These are phyloP conservation scores for Turritopsis rubra DNA, from an alignment of 30 jellyfish, hydroid and myxozoan species.

Conservation along the genomic window DNA sequence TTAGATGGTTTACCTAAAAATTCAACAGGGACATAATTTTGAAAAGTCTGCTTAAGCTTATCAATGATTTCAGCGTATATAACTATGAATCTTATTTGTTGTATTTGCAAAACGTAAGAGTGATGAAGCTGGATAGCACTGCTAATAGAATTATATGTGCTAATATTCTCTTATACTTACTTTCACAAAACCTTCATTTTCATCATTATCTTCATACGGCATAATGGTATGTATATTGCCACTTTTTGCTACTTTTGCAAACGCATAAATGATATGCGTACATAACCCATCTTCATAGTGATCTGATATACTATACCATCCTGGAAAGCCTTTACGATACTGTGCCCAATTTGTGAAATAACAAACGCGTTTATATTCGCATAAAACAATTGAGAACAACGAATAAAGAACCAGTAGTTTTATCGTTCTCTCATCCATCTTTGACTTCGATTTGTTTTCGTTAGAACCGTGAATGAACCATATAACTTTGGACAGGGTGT, in stretches of 20 bases:
- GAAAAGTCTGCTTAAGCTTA: no score
- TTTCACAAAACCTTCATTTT: background rate
- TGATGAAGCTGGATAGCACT: no score
- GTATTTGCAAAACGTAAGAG: no score
- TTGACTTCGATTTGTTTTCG: background rate
- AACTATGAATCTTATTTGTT: no score
- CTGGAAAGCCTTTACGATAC: slow-evolving; percentile 10
- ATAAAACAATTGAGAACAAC: background rate
- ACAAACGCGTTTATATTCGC: slow-evolving; percentile 20
- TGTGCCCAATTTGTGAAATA: slow-evolving; percentile 28
- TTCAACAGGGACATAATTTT: no score
- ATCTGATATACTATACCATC: background rate
- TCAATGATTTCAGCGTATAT: no score
- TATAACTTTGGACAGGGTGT: background rate
- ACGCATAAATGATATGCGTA: slow-evolving; percentile 23
- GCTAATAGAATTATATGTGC: no score
- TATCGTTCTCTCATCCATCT: background rate
- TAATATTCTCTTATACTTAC: background rate
- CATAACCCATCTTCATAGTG: slow-evolving; percentile 18
- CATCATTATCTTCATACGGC: slow-evolving; percentile 11
- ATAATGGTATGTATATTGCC: background rate
- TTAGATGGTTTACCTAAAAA: background rate
- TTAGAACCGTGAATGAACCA: background rate
- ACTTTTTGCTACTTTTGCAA: background rate
- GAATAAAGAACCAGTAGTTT: background rate